Conservation (phyloP, 2,888 invertebrate species). For the Sarcophaga caerulescens region DNA sequence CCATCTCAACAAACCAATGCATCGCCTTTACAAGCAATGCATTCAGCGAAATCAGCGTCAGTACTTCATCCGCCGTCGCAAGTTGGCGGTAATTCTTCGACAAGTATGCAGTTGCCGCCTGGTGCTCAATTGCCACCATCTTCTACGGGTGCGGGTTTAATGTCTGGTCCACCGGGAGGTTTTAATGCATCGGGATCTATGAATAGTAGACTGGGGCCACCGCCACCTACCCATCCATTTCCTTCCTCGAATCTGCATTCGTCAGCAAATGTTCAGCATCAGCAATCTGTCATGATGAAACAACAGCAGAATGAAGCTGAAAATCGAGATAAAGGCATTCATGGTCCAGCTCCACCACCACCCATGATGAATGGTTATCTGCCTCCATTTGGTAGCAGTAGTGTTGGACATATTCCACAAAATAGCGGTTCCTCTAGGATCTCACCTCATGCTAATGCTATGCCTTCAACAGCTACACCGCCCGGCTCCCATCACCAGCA, state of each 20-base stretch:
- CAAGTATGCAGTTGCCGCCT: constrained; percentile 71
- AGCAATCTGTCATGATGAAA: constrained; percentile 57
- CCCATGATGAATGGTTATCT: constrained; percentile 69
- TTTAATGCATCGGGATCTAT: constrained; percentile 63
- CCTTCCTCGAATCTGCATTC: constrained; percentile 61
- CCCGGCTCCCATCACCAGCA: constrained; percentile 60
- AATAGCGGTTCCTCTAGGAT: constrained; percentile 63
- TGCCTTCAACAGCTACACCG: constrained; percentile 61
- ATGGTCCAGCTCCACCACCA: constrained; percentile 47
- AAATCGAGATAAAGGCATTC: constrained; percentile 52
- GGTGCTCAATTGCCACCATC: constrained; percentile 62
- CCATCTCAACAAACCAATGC: constrained; percentile 60
- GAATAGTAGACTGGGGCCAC: constrained; percentile 74
- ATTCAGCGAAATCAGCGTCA: constrained; percentile 68
- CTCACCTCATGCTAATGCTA: constrained; percentile 66
- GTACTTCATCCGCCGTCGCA: constrained; percentile 71
- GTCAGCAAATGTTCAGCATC: constrained; percentile 31
- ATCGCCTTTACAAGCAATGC: constrained; percentile 65
- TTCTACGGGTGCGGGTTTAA: constrained; percentile 49
- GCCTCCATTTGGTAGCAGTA: constrained; percentile 65
- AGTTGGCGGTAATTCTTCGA: constrained; percentile 79
- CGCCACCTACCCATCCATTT: constrained; percentile 68
- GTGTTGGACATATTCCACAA: constrained; percentile 62
- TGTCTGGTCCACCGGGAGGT: constrained; percentile 55
- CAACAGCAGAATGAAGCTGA: constrained; percentile 63